Percentiles rank a stretch among this genome's conserved stretches.
phyloP scores from a whole-genome alignment of 2,888 invertebrate species.

The Mesoligia furuncula region DNA sequence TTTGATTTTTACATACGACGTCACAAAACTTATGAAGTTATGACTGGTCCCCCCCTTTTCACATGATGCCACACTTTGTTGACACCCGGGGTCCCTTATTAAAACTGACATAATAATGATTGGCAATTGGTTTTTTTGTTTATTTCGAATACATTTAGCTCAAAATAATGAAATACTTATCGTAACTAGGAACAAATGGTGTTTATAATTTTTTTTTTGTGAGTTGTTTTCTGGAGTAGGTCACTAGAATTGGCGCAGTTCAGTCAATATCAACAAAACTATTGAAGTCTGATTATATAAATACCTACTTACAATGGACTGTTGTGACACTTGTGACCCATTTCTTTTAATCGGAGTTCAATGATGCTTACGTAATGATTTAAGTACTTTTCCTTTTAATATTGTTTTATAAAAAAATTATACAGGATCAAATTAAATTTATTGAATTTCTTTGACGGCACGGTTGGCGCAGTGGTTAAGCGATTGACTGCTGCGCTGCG shows the following conservation, averaged over 20 bases:
- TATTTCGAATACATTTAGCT: neutral
- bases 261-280: constrained; percentile 15
- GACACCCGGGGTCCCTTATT: neutral
- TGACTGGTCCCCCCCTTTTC: neutral
- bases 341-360: constrained; percentile 16
- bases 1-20: neutral
- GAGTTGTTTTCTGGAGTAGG: constrained; percentile 31
- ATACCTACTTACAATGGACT: neutral
- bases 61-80: neutral
- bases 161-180: constrained; percentile 13
- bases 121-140: constrained; percentile 17
- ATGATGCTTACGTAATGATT: constrained; percentile 5
- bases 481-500: too few relatives aligned
- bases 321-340: constrained; percentile 2
- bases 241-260: constrained; percentile 27
- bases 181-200: constrained; percentile 9
- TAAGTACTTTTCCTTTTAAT: neutral
- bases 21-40: neutral
- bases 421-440: too few relatives aligned
- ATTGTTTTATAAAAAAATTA: neutral
- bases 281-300: constrained; percentile 13
- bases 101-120: neutral
- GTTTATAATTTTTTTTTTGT: neutral
- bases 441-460: too few relatives aligned
- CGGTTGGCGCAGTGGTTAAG: too few relatives aligned